Base-by-base conservation (phyloP, 2,113 vertebrate genomes). In the Turnix velox region DNA sequence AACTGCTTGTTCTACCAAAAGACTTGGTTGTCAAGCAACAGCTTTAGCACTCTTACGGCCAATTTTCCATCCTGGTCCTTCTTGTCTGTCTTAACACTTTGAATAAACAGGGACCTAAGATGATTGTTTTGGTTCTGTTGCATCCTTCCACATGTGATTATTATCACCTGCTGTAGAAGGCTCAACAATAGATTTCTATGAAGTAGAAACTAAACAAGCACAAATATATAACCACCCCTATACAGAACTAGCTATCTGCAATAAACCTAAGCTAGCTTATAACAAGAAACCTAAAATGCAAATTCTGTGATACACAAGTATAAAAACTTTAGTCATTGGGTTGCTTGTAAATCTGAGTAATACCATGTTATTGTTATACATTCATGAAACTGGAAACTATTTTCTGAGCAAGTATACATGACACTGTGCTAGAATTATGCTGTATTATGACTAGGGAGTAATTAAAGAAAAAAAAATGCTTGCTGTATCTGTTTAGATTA, bases 21-120 rank as follows among this genome's bases (percentile, higher is more conserved):
- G 19, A 67, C 84, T 62, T 6, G 20, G 20, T 58, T 71, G 52
- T 82, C 42, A 87, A 92, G 55, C 3, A 25, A 73, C 73, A 84
- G 59, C 25, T 92, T 87, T n/a, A 84, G 55, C 39, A 49, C 7
- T 73, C 51, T 35, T 35, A 10, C 73, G 79, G 85, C 92, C 88
- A 96, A 55, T 37, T 93, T 95, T 90, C 69, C 82, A 96, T 43
- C 27, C 55, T 0, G 5, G 57, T 74, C 51, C 39, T 58, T 46
- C 77, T 82, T 62, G 35, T 55, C 39, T 75, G 23, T 75, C 43
- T 93, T 82, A 84, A 87, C 23, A 63, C n/a, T 54, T 71, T 33
- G 72, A 66, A 94, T 84, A 96, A 96, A 92, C 76, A 92, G 14
- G 35, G 42, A 77, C 55, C 13, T 62, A 77, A 61, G 67, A 76